Percentiles rank a stretch among this genome's conserved stretches.
Evolutionary conservation across 2,797 vertebrate species (phyloP).

Genomic region (Girardinus metallicus): DNA sequence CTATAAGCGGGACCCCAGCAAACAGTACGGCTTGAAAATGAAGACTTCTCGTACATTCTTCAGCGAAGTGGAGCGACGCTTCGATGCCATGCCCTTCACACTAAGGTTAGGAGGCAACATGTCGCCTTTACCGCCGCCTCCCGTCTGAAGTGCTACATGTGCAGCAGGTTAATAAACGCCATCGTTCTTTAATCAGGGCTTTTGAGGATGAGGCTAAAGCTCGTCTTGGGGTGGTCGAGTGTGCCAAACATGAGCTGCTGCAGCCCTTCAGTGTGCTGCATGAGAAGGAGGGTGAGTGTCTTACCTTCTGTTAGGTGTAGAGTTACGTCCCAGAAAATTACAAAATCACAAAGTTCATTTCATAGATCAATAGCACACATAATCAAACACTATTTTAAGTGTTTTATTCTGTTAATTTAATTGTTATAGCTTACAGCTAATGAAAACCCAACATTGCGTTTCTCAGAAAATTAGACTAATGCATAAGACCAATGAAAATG

Average conservation of each 20-base stretch:
- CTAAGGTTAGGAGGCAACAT: conserved; percentile 81
- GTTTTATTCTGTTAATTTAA: not conserved
- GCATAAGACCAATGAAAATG: not conserved
- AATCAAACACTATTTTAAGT: not conserved
- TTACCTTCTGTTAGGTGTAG: not conserved
- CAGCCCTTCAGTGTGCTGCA: conserved; percentile 96
- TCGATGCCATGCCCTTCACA: conserved; percentile 97
- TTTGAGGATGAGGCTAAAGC: conserved; percentile 98
- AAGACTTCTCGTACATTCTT: conserved; percentile 98
- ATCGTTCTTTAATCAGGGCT: conserved; percentile 79
- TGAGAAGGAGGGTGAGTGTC: conserved; percentile 92
- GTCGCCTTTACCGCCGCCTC: not conserved
- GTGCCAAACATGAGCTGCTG: conserved; percentile 94
- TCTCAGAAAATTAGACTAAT: not conserved
- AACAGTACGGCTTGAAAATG: conserved; percentile 97
- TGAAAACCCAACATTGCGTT: not conserved
- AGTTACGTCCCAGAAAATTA: not conserved
- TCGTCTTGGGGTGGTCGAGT: conserved; percentile 94
- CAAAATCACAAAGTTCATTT: not conserved
- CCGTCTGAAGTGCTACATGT: not conserved
- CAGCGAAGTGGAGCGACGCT: conserved; percentile 95
- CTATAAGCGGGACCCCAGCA: conserved; percentile 95
- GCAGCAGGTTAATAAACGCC: not conserved
- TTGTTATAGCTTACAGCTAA: not conserved
- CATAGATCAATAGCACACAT: not conserved